phyloP scores from a whole-genome alignment of 2,113 vertebrate species.

The Prunella himalayana region DNA sequence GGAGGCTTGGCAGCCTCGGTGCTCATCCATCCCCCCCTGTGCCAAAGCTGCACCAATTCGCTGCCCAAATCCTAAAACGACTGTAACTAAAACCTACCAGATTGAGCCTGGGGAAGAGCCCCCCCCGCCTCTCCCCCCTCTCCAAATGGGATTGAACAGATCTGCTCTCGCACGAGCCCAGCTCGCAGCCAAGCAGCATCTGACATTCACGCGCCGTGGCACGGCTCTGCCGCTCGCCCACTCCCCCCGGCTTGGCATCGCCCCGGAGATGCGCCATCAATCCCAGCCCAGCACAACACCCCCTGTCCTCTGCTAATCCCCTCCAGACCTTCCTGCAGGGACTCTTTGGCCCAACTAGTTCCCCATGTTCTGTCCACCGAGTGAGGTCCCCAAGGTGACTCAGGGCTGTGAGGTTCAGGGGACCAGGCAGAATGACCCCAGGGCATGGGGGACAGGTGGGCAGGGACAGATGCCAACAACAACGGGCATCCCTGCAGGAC shows the following conservation, averaged over 20 bases:
- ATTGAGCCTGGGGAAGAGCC: constrained; percentile 18
- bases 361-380: rapidly evolving
- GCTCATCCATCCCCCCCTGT: neutral
- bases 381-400: neutral
- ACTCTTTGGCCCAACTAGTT: neutral
- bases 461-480: neutral
- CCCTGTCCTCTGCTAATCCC: neutral
- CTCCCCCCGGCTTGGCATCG: constrained; percentile 5
- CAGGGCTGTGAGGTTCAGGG: neutral
- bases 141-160: constrained; percentile 50
- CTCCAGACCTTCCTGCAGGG: neutral
- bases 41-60: constrained; percentile 30
- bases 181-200: constrained; percentile 50
- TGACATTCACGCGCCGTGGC: constrained; percentile 38
- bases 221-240: constrained; percentile 43
- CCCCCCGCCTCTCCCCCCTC: neutral
- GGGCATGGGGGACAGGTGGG: neutral
- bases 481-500: rapidly evolving
- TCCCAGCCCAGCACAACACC: neutral
- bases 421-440: neutral
- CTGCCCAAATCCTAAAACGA: constrained; percentile 50
- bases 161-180: constrained; percentile 14
- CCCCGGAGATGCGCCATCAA: neutral
- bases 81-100: constrained; percentile 57
- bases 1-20: constrained; percentile 1